Evolutionary conservation across 2,888 invertebrate species (phyloP), one percentile per base, ranked within the genome.

Genomic region (Dicycla oo): DNA sequence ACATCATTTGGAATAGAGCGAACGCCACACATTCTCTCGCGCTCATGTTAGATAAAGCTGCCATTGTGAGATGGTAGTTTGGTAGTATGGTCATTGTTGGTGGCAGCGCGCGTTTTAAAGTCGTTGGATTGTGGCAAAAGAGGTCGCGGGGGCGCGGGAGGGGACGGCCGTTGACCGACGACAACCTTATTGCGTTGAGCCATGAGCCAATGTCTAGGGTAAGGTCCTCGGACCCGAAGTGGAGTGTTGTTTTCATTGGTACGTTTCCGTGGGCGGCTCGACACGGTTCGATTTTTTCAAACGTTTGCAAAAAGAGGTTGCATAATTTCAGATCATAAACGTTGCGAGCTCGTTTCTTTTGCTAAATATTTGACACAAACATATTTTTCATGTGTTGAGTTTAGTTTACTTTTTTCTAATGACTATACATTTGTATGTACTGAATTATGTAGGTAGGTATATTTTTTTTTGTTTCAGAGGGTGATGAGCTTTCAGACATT

Each of bases 161-260:
- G 91, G 87, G 91, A 88, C 89, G 93, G 94, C 88, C 94, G 94
- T 93, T 94, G 94, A 95, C 95, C 95, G 94, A 85, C 88, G 92
- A 89, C 93, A 93, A 91, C 92, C 93, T 94, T 92, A 93, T 91
- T 91, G 91, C 92, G 90, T 87, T 83, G 82, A 83, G 85, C 83
- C 83, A 86, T 85, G 88, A 88, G 88, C 92, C 93, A 93, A 94
- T 94, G 94, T 94, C 94, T 94, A 94, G 95, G 94, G 91, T 94
- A 94, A 95, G 94, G 94, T 94, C 91, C 93, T 92, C 91, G 89
- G 89, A 88, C 87, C 86, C 88, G 82, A 93, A 92, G 89, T 91
- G 86, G 92, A 91, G 90, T 91, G 90, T 87, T 85, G 88, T 88
- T 89, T 88, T 88, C 85, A 83, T 87, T 88, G 86, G 82, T 84